phyloP scores from a whole-genome alignment of 2,888 invertebrate species.

The Orthosia gracilis region DNA sequence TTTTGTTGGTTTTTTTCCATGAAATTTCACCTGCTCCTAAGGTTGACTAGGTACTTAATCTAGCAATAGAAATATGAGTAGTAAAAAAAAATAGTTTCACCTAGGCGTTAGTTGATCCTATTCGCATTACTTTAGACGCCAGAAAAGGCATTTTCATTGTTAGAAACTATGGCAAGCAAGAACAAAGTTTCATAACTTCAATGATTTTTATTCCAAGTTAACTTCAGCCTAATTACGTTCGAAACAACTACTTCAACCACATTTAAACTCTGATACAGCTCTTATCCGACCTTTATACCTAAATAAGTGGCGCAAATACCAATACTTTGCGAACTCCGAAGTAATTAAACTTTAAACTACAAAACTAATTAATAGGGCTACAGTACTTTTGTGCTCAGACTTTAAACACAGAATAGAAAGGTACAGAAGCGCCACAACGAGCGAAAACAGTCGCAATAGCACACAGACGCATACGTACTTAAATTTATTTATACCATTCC shows the following conservation, averaged over 20 bases:
- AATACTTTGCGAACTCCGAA: conserved; percentile 47
- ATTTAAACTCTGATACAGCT: conserved; percentile 30
- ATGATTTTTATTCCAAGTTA: conserved; percentile 25
- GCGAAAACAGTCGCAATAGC: background rate
- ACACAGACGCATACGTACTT: background rate
- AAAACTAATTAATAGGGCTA: conserved; percentile 53
- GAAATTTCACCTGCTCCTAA: too few relatives aligned
- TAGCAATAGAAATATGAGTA: too few relatives aligned
- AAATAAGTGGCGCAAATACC: conserved; percentile 51
- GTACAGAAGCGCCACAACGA: background rate
- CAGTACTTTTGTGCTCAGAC: conserved; percentile 18
- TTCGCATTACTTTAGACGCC: background rate
- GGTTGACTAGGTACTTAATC: too few relatives aligned
- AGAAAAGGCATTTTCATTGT: background rate
- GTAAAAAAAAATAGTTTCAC: too few relatives aligned
- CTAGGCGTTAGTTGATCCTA: too few relatives aligned
- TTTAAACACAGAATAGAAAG: conserved; percentile 1
- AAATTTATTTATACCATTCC: too few relatives aligned
- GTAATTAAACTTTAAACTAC: conserved; percentile 55
- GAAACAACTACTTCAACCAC: conserved; percentile 19
- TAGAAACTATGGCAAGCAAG: background rate
- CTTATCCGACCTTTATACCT: conserved; percentile 17
- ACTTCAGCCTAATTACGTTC: conserved; percentile 11
- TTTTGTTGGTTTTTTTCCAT: too few relatives aligned
- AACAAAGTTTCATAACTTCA: conserved; percentile 11